Conservation (phyloP, 2,113 vertebrate species). For the Bufo gargarizans region DNA sequence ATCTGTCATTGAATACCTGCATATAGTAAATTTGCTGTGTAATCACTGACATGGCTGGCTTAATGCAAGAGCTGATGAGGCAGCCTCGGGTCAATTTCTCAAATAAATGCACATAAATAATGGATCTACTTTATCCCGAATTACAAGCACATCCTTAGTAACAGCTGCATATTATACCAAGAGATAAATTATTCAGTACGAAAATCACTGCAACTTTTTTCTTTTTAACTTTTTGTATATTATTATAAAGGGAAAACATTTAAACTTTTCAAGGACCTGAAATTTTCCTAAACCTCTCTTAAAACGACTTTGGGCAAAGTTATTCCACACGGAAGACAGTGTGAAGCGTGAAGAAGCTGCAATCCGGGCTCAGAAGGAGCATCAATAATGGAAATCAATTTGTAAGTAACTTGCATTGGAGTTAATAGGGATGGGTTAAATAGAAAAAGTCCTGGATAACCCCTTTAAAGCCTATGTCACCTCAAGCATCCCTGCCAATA, state of each 20-base stretch:
- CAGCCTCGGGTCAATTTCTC: conserved; percentile 3
- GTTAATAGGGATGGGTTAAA: too few relatives aligned
- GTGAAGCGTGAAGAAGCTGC: too few relatives aligned
- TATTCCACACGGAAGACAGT: too few relatives aligned
- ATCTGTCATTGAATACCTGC: neutral
- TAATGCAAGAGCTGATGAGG: neutral
- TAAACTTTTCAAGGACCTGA: neutral
- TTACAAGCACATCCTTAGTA: neutral
- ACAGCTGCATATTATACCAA: neutral
- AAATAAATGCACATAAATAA: conserved; percentile 42
- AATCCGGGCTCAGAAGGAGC: too few relatives aligned
- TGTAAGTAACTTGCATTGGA: too few relatives aligned
- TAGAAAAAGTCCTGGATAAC: too few relatives aligned
- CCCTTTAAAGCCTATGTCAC: too few relatives aligned
- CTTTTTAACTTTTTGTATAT: neutral
- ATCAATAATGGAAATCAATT: too few relatives aligned
- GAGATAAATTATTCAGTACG: neutral
- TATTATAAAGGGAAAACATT: neutral
- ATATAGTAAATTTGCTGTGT: neutral
- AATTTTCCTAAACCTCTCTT: too few relatives aligned
- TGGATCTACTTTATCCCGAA: neutral
- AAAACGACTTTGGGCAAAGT: too few relatives aligned
- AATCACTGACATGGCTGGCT: conserved; percentile 27
- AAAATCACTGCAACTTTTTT: neutral
- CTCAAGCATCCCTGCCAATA: neutral